Conservation (phyloP, 2,113 vertebrate genomes). For the Prolemur simus region DNA sequence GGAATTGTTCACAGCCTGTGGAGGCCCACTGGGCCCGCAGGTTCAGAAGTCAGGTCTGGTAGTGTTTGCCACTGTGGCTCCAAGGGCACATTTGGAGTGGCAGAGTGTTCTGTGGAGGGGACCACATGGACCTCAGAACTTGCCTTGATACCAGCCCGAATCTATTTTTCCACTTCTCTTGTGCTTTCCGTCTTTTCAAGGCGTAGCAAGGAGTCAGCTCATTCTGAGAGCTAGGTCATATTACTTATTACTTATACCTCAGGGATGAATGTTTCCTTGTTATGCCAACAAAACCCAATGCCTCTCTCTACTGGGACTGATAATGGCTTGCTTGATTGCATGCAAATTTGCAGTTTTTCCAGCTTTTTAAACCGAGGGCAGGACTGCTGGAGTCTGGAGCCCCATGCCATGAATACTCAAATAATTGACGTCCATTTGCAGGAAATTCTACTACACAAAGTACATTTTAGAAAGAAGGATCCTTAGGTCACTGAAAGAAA, state of each 20-base stretch:
- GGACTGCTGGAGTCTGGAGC: not conserved
- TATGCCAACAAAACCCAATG: conserved; percentile 6
- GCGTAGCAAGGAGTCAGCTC: not conserved
- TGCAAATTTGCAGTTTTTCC: not conserved
- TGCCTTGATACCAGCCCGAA: not conserved
- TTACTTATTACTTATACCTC: conserved; percentile 7
- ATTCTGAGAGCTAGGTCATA: not conserved
- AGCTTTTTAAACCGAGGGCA: not conserved
- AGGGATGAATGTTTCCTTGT: conserved; percentile 32
- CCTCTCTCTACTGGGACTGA: not conserved
- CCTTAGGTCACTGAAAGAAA: not conserved
- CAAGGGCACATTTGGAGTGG: not conserved
- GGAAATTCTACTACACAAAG: not conserved
- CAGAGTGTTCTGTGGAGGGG: not conserved
- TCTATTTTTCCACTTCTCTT: not conserved
- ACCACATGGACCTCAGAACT: not conserved
- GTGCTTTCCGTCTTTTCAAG: not conserved
- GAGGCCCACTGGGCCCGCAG: not conserved
- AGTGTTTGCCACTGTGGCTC: not conserved
- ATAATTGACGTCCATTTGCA: conserved; percentile 26
- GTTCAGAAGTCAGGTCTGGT: not conserved
- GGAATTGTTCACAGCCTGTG: not conserved
- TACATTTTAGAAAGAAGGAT: conserved; percentile 19
- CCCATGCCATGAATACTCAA: not conserved
- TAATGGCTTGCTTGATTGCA: conserved; percentile 24